phyloP scores from a whole-genome alignment of 2,113 vertebrate genomes.

The Chaetura pelagica region DNA sequence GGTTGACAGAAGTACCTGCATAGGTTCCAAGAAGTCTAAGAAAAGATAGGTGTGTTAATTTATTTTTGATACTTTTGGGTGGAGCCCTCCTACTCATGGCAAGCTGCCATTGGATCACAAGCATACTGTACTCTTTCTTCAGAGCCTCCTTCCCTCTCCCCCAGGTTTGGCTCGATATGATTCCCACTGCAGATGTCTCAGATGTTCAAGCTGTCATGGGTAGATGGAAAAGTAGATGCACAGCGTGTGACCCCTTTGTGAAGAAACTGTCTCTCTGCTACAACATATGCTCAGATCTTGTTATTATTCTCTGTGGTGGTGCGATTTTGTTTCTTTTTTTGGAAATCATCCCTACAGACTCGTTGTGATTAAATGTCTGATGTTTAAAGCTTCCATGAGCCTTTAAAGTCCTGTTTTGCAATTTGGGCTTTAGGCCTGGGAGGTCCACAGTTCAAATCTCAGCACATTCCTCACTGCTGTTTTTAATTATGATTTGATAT shows the following conservation, averaged over 20 bases:
- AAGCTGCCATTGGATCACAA: constrained; percentile 42
- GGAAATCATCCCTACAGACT: constrained; percentile 46
- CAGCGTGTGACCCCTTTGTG: constrained; percentile 24
- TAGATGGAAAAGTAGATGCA: constrained; percentile 42
- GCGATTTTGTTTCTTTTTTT: constrained; percentile 67
- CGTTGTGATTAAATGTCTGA: constrained; percentile 31
- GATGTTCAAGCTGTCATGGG: constrained; percentile 19
- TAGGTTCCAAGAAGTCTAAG: constrained; percentile 63
- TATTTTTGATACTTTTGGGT: constrained; percentile 61
- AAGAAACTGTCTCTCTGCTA: neutral
- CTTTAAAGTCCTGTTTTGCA: constrained; percentile 65
- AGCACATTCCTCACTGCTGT: constrained; percentile 40
- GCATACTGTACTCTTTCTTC: neutral
- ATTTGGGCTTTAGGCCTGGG: constrained; percentile 47
- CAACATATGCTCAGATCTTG: constrained; percentile 1
- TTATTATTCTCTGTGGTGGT: constrained; percentile 26
- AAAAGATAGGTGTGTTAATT: constrained; percentile 62
- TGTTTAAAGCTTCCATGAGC: constrained; percentile 67
- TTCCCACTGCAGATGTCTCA: constrained; percentile 33
- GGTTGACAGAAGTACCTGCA: constrained; percentile 4
- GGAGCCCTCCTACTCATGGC: constrained; percentile 65
- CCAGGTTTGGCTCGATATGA: neutral
- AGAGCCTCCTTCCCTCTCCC: constrained; percentile 51
- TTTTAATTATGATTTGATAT: constrained; percentile 66
- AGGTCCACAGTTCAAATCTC: constrained; percentile 57